Evolutionary conservation across 2,113 vertebrate genomes (phyloP), one percentile per base, ranked within the genome.

Genomic region (Pelusios castaneus): DNA sequence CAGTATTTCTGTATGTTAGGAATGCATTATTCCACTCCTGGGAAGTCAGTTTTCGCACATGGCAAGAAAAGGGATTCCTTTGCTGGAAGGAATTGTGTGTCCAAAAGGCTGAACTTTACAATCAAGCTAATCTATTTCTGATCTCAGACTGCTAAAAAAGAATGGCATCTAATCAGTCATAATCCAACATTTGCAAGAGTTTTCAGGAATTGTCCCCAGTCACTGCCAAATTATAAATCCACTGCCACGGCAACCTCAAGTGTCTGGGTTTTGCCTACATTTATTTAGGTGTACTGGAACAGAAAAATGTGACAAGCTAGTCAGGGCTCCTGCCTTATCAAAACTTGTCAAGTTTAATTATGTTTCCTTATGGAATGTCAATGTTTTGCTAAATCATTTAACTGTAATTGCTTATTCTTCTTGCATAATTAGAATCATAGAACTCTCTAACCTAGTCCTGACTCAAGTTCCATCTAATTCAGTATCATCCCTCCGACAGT

Each of bases 81-180:
- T n/a, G n/a, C n/a, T n/a, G 38, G 19, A 85, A 58, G 81, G 94
- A 93, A 3, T 21, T 3, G n/a, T 58, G 43, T 84, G 89, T 84
- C 60, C 38, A 81, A 80, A 88, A 45, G 38, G 19, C 12, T 91
- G 63, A 87, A 77, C 25, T 80, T 95, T 86, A 91, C 60, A 93
- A 92, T 90, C 70, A 90, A 43, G 34, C 8, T 43, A 31, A 24
- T 58, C 41, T 87, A 73, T 45, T 82, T 77, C 2, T 0, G 19
- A 13, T 63, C 86, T 95, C 70, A 87, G 55, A 24, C 54, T 67
- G 54, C n/a, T 85, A 89, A 49, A 45, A 82, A 84, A 93, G 73
- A 89, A 60, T 67, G 58, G 21, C 84, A 94, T 84, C n/a, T 85
- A 82, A 94, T 96, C 93, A 94, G 89, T 94, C 80, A 83, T 0